These are phyloP conservation scores for Sepiola atlantica DNA, from an alignment of 2,888 invertebrate species.

Conservation along the genomic window DNA sequence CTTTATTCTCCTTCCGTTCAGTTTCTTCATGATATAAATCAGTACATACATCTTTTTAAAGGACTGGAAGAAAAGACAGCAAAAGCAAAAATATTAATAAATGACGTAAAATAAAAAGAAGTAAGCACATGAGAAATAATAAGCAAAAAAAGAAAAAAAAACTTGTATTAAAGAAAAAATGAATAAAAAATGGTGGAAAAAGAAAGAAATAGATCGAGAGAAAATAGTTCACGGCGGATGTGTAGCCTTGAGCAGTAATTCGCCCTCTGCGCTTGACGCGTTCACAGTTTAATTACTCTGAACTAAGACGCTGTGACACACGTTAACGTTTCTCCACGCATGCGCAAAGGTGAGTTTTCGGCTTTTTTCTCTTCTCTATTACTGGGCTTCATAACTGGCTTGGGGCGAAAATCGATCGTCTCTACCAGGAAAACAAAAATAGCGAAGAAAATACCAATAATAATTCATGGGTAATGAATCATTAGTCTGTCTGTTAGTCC, in stretches of 20 bases:
- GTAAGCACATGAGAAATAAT: no score
- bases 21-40: no score
- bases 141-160: no score
- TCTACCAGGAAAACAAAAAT: background rate
- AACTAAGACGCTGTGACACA: background rate
- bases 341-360: background rate
- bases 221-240: background rate
- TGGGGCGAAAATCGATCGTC: background rate
- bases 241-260: background rate
- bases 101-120: no score
- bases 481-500: background rate
- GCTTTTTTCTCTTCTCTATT: background rate
- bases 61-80: no score
- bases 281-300: constrained; percentile 4
- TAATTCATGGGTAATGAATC: background rate
- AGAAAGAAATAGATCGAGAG: background rate
- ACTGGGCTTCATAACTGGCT: background rate
- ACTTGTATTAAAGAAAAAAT: no score
- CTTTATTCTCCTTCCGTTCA: no score
- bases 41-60: no score
- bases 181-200: background rate
- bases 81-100: no score
- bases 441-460: background rate
- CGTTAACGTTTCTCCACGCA: background rate
- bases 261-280: background rate